These are phyloP conservation scores for Willisornis vidua DNA, from an alignment of 2,113 vertebrate species.

Conservation along the genomic window DNA sequence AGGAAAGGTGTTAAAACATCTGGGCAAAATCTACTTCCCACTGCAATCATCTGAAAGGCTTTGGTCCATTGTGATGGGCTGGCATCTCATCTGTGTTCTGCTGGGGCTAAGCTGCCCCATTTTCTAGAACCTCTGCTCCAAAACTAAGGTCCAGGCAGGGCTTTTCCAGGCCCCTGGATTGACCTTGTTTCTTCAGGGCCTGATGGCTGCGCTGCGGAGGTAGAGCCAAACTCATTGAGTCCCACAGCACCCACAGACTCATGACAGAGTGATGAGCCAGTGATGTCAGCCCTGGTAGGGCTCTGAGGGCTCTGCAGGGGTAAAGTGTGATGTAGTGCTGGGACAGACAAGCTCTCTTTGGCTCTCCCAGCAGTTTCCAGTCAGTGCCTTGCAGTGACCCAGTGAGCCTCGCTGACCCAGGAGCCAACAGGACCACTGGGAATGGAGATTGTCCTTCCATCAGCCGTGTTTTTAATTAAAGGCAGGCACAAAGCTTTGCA, in stretches of 20 bases:
- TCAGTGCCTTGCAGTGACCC: neutral
- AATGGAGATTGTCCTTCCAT: neutral
- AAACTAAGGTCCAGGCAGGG: neutral
- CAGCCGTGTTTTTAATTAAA: slow-evolving; percentile 4
- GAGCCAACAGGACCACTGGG: neutral
- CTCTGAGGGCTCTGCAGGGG: neutral
- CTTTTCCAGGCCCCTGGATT: neutral
- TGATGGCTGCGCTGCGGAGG: neutral
- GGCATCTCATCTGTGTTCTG: neutral
- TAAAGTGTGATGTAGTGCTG: neutral
- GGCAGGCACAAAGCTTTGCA: neutral
- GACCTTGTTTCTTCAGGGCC: neutral
- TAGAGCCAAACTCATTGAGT: neutral
- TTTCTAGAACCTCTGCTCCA: neutral
- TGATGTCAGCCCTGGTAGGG: neutral
- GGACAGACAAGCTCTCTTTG: neutral
- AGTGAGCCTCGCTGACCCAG: neutral
- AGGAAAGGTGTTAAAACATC: neutral
- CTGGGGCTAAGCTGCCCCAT: neutral
- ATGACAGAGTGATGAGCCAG: neutral
- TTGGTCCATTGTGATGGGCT: neutral
- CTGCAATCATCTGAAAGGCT: neutral
- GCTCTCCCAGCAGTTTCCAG: neutral
- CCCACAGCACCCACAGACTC: neutral
- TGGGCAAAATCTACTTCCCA: neutral